Evolutionary conservation across 1,140 invertebrate genomes (phyloP), one percentile per base, ranked within the genome.

Genomic region (Scaptomyza pallida): DNA sequence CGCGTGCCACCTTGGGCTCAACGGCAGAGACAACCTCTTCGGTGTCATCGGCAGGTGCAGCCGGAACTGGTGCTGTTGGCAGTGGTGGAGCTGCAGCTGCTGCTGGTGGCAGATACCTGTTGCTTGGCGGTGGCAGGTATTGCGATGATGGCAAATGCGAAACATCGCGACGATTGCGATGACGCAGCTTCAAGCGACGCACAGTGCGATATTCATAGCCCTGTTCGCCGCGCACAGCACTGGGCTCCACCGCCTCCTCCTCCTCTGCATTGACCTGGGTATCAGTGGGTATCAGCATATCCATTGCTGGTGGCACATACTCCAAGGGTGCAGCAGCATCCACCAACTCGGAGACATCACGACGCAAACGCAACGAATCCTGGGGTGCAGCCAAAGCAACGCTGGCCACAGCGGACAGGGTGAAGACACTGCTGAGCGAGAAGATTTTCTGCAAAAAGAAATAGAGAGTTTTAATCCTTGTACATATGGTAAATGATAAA

Each of bases 191-290:
- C 0, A 90, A 63, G 40, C 80, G 75, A 15, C 89, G 83, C 48
- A 90, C 80, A 0, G 89, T 82, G 21, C 80, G 80, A 55, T 90
- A 90, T 33, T 90, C 83, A 47, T 90, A 90, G 55, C 89, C 89
- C 12, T 72, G 41, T 2, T 72, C 68, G 10, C 79, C 80, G 8
- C 70, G 63, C 30, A 74, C 74, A n/a, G 79, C 76, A 13, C 55
- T 61, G 15, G 55, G 68, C 23, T 23, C 35, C 19, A 1, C 23
- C n/a, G n/a, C n/a, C n/a, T n/a, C n/a, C n/a, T 81, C 72, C 26
- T 9, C 26, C 9, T 5, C 26, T 30, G 2, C 26, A 4, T 2
- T 21, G 19, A 4, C 19, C 26, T 30, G 26, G n/a, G n/a, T n/a
- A n/a, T 37, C 33, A 3, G 21, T 47, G 65, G 52, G 57, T 67